Conservation (phyloP, 2,888 invertebrate species). For the Apotomis turbidana region DNA sequence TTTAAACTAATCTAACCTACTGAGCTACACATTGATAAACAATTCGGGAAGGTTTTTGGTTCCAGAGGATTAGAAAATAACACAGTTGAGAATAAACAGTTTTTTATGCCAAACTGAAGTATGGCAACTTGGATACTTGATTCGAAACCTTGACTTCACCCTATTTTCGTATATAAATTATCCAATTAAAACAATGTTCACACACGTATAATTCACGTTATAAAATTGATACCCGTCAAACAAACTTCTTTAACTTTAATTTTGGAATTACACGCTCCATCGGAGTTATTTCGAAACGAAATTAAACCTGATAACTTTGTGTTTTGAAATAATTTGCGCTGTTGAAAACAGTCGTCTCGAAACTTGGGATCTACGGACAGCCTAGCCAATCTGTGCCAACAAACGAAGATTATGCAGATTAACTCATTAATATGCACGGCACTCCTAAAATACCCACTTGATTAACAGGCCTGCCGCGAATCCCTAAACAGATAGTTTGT, state of each 20-base stretch:
- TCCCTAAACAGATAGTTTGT: conserved; percentile 40
- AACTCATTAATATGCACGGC: conserved; percentile 46
- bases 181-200: background rate
- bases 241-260: conserved; percentile 19
- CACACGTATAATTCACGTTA: background rate
- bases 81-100: too few relatives aligned
- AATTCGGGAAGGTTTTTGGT: too few relatives aligned
- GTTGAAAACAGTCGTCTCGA: conserved; percentile 38
- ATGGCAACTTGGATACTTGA: too few relatives aligned
- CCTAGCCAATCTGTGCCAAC: conserved; percentile 44
- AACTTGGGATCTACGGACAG: conserved; percentile 34
- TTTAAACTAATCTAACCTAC: too few relatives aligned
- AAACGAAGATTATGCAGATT: conserved; percentile 51
- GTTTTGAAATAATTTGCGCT: conserved; percentile 40
- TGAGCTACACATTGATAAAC: too few relatives aligned
- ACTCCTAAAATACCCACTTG: conserved; percentile 45
- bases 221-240: background rate
- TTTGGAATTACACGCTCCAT: conserved; percentile 36
- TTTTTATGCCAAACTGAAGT: too few relatives aligned
- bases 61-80: too few relatives aligned
- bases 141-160: too few relatives aligned
- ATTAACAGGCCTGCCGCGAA: conserved; percentile 43
- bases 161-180: too few relatives aligned
- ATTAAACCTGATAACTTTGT: conserved; percentile 39
- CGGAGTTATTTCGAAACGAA: conserved; percentile 36